Conservation (phyloP, 2,113 vertebrate genomes). For the Mobula birostris region DNA sequence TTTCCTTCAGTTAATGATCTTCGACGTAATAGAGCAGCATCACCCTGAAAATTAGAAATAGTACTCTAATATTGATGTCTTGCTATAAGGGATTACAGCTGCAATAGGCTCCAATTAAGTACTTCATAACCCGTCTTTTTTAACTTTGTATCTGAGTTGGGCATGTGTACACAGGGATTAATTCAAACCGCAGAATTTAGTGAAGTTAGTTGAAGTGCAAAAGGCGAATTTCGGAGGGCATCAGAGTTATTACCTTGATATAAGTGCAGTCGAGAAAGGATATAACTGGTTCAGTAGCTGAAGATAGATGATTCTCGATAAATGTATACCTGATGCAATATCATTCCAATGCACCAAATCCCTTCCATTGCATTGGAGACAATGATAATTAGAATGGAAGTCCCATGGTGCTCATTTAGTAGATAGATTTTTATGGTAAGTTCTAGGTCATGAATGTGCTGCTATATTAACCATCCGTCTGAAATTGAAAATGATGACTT, state of each 20-base stretch:
- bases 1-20: background rate
- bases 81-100: background rate
- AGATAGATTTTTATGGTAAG: constrained; percentile 4
- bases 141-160: background rate
- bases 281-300: background rate
- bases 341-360: background rate
- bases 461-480: background rate
- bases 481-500: background rate
- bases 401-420: background rate
- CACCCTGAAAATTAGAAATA: no score
- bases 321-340: background rate
- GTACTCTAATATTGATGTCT: background rate
- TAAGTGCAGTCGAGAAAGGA: background rate
- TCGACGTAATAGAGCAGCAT: background rate
- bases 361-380: background rate
- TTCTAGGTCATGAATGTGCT: background rate
- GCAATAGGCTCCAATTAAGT: background rate
- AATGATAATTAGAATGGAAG: background rate
- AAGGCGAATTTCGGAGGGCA: background rate
- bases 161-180: background rate
- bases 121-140: background rate
- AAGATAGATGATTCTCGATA: background rate
- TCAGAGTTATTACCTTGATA: background rate
- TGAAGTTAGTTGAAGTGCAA: background rate
- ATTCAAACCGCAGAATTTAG: background rate